Evolutionary conservation across 2,888 invertebrate species (phyloP), one percentile per base, ranked within the genome.

Genomic region (Balanococcus diminutus): DNA sequence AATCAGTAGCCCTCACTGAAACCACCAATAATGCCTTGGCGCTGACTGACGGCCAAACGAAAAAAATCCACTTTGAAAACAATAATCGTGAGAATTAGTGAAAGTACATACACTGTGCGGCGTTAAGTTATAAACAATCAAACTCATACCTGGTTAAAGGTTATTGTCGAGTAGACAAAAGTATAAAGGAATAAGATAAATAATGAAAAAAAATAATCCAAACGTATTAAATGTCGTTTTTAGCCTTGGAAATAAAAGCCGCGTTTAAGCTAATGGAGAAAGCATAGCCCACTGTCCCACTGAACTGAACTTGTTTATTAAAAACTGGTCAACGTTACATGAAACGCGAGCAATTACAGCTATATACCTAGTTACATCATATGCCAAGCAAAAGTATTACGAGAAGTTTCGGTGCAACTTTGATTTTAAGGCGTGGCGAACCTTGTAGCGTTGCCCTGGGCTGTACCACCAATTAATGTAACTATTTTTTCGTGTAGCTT

Each of bases 371-470:
- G 82, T 82, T 82, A 82, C 82, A 28, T 82, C 82, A 82, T 51
- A 46, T 28, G 28, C 51, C n/a, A 28, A 82, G 51, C 51, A 82
- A 82, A 82, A 82, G 42, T 82, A 51, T 82, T 82, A 82, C 82
- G 82, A 82, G 82, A 46, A 82, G 82, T 82, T 82, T 81, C 28
- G 82, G 82, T 82, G 82, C 82, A 82, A 82, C 82, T 82, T 82
- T 42, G 51, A 31, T 82, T 51, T n/a, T 51, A 51, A 51, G 82
- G 82, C 42, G 82, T 82, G 82, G 82, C 82, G 51, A 82, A 46
- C 82, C 82, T 82, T 82, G 82, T 51, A 82, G 82, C 82, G 31
- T 31, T 46, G 82, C 82, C 51, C n/a, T 19, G 22, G 31, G 82
- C 51, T 42, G 42, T 51, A 82, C 82, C 51, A 82, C 51, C 82